Percentiles rank a stretch among this genome's conserved stretches.
phyloP scores from a whole-genome alignment of 23 tunicate species.

The Pegea sp. region DNA sequence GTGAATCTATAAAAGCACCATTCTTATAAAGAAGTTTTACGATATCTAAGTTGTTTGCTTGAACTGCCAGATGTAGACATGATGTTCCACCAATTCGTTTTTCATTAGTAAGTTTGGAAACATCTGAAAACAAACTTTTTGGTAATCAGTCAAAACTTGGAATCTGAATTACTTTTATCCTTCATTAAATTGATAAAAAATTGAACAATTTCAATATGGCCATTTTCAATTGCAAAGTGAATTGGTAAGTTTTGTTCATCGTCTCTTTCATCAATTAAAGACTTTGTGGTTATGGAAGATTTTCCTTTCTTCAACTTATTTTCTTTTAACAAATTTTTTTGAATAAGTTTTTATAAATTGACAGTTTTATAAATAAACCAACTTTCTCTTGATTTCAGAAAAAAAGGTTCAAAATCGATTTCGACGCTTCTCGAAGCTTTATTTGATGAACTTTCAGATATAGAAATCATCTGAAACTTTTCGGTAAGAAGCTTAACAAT shows the following conservation, averaged over 20 bases:
- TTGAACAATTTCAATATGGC: constrained; percentile 32
- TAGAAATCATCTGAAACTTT: neutral
- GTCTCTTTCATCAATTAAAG: constrained; percentile 30
- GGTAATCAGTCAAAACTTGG: too few species aligned
- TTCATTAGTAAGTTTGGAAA: constrained; percentile 33
- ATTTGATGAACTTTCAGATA: neutral
- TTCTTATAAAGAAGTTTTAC: constrained; percentile 58
- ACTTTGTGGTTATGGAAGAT: neutral
- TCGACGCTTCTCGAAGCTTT: too few species aligned
- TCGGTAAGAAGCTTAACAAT: neutral
- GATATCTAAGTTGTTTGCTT: constrained; percentile 60
- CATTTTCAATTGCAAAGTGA: constrained; percentile 76
- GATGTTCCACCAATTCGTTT: constrained; percentile 49
- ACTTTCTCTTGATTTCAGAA: too few species aligned
- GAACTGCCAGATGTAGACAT: constrained; percentile 82
- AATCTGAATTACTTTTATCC: constrained; percentile 48
- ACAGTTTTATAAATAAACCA: too few species aligned
- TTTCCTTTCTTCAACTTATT: neutral
- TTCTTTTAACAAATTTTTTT: neutral
- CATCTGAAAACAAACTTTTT: constrained; percentile 36
- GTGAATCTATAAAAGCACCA: constrained; percentile 65
- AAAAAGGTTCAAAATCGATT: too few species aligned
- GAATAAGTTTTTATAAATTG: neutral
- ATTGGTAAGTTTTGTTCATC: constrained; percentile 76
- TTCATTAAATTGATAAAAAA: constrained; percentile 33